Conservation (phyloP, 2,113 vertebrate genomes). For the Carassius auratus region DNA sequence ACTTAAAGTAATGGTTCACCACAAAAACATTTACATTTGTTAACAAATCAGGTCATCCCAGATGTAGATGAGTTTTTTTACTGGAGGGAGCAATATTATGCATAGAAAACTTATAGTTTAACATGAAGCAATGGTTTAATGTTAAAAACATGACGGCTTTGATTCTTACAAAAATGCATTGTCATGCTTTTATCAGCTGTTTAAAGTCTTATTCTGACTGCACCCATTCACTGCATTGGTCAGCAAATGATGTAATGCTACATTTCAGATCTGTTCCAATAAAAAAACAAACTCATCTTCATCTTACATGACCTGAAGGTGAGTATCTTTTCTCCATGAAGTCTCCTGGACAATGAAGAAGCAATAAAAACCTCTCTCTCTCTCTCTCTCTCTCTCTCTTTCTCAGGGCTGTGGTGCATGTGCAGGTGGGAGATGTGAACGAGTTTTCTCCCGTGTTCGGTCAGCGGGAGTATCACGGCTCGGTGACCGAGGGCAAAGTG, state of each 20-base stretch:
- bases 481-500: conserved; percentile 91
- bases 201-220: not conserved
- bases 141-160: too few species aligned
- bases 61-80: too few species aligned
- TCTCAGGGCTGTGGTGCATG: conserved; percentile 92
- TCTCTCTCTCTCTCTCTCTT: conserved; percentile 8
- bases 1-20: too few species aligned
- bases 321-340: not conserved
- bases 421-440: conserved; percentile 96
- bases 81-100: too few species aligned
- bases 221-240: not conserved
- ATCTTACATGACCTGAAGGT: not conserved
- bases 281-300: not conserved
- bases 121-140: too few species aligned
- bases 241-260: not conserved
- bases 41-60: too few species aligned
- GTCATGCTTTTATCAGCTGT: not conserved
- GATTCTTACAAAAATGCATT: not conserved
- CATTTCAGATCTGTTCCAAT: not conserved
- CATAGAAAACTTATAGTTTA: too few species aligned
- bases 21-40: too few species aligned
- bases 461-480: conserved; percentile 83
- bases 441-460: conserved; percentile 94
- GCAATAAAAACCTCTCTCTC: not conserved
- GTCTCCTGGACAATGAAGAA: not conserved